Evolutionary conservation across 2,888 invertebrate species (phyloP).

Genomic region (Yponomeuta malinellus): DNA sequence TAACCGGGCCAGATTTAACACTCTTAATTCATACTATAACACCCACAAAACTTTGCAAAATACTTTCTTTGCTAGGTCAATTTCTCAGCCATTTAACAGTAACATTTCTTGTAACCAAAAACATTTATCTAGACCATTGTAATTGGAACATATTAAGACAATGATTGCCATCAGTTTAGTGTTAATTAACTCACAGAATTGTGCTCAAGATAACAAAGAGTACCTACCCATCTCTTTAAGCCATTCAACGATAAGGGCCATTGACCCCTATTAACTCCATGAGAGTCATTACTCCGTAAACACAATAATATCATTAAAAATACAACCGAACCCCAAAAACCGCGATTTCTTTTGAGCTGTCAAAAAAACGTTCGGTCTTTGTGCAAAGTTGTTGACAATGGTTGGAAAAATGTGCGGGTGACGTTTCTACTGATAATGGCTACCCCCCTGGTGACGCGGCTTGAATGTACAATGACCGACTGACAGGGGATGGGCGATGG

Average conservation of each 20-base stretch:
- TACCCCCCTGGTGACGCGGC: slow-evolving; percentile 6
- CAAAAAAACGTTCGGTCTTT: slow-evolving; percentile 8
- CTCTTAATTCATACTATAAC: too few relatives aligned
- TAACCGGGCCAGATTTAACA: too few relatives aligned
- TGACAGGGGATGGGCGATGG: not conserved
- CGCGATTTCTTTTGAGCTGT: slow-evolving; percentile 11
- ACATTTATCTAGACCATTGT: too few relatives aligned
- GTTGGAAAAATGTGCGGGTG: not conserved
- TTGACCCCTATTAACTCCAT: not conserved
- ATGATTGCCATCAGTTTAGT: too few relatives aligned
- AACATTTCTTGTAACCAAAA: too few relatives aligned
- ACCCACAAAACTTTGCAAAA: too few relatives aligned
- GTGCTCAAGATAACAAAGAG: not conserved
- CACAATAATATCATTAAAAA: slow-evolving; percentile 6
- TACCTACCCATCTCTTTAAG: not conserved
- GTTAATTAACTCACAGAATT: too few relatives aligned
- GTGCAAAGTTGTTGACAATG: slow-evolving; percentile 9
- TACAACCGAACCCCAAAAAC: not conserved
- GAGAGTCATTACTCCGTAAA: not conserved
- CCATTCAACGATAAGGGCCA: not conserved
- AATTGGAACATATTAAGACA: too few relatives aligned
- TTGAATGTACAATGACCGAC: slow-evolving; percentile 9
- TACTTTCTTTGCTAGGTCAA: too few relatives aligned
- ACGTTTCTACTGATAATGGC: slow-evolving; percentile 8
- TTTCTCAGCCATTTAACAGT: too few relatives aligned